Evolutionary conservation across 2,888 invertebrate genomes (phyloP), one percentile per base, ranked within the genome.

Genomic region (Acleris cristana): DNA sequence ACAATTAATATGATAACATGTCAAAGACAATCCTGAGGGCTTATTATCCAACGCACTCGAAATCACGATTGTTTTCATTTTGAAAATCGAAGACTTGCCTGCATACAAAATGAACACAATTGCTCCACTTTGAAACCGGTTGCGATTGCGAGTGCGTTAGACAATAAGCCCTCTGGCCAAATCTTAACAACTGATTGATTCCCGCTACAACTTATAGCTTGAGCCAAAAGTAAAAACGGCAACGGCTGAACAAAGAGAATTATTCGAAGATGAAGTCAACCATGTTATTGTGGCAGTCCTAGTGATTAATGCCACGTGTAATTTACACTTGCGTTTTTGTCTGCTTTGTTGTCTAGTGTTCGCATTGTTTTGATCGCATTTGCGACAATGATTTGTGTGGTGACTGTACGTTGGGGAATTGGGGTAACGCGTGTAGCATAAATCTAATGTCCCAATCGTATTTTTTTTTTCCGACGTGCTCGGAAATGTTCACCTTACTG

Each of bases 201-300:
- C 14, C 64, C 69, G 63, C 60, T 67, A 19, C 26, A 58, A 64
- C 73, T 74, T 56, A 8, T 74, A 6, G 72, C 77, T 84, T 87
- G 65, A 1, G 72, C 78, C 83, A 78, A 65, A 72, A 76, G 78
- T 81, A 75, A 73, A 85, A 85, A 83, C 82, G 73, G 84, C 86
- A 85, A 83, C 86, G 76, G 80, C 83, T 85, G 86, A 89, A 92
- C 92, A 92, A 92, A 92, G 92, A 84, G 86, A 91, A 92, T 92
- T 89, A 91, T 92, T 90, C 83, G 85, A 89, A 88, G 88, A 92
- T 92, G 91, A 91, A 92, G 90, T 91, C 90, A 91, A 89, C 89
- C 90, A 82, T 88, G 84, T 90, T 90, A 92, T 92, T 90, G 91
- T 88, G 85, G 87, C 85, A 82, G 80, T 72, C 74, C 75, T 71